Conservation (phyloP, 2,888 invertebrate genomes). For the Rhamnusium bicolor region DNA sequence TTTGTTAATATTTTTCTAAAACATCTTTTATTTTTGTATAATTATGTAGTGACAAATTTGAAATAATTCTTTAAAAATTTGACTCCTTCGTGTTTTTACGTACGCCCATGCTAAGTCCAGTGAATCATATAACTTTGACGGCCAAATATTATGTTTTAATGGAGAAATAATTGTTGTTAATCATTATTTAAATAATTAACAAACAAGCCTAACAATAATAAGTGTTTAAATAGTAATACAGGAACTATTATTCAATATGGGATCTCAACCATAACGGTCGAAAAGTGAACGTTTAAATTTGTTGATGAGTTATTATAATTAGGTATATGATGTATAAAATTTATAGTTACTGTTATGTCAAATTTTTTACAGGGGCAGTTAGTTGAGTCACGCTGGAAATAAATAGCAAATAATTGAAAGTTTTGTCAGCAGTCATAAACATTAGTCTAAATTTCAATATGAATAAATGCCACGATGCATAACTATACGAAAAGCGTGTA, state of each 20-base stretch:
- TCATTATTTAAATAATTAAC: slow-evolving; percentile 7
- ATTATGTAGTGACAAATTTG: no score
- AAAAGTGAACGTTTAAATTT: slow-evolving; percentile 11
- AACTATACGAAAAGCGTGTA: no score
- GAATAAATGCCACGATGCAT: no score
- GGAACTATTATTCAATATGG: slow-evolving; percentile 1
- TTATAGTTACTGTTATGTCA: not conserved
- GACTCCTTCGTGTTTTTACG: not conserved
- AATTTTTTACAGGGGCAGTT: not conserved
- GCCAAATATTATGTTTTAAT: slow-evolving; percentile 2
- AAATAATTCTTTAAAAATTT: no score
- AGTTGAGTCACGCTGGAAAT: no score
- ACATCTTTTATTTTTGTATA: no score
- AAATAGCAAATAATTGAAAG: not conserved
- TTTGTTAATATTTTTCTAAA: no score
- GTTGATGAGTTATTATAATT: not conserved
- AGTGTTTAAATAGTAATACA: not conserved
- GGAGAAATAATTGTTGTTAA: slow-evolving; percentile 11
- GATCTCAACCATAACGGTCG: slow-evolving; percentile 2
- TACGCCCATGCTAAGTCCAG: not conserved
- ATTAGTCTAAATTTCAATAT: not conserved
- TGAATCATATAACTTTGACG: not conserved
- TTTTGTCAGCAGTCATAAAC: not conserved
- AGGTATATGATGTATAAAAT: not conserved
- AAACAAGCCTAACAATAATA: slow-evolving; percentile 6